Base-by-base conservation (phyloP, 2,888 invertebrate species). In the Harpalus rubripes region DNA sequence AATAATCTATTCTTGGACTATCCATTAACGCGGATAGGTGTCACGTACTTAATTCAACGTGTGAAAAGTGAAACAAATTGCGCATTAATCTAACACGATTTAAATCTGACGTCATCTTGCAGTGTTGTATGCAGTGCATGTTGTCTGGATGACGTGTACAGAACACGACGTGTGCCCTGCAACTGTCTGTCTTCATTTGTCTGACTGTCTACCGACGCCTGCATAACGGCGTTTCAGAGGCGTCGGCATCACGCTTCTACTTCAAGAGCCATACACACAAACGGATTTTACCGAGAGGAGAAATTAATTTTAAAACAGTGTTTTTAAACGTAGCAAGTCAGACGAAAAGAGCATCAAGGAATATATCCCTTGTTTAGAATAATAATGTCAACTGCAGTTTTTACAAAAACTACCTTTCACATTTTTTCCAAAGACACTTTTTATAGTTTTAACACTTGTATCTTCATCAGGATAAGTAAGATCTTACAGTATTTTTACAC, bases 131-230 rank as follows among this genome's bases (percentile, higher is more conserved):
- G 44, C 44, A 52, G 44, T 68, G 15, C 68, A 68, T 63, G 63
- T 12, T 22, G 15, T 59, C 59, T 16, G 12, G 68, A 39, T 32
- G 68, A 26, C 65, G 32, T 22, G 26, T 26, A 68, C 32, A 15
- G 39, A 68, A 68, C 68, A 68, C 68, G 68, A 68, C 68, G 32
- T 39, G 68, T 39, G 68, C 68, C 68, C 68, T 68, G 68, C 68
- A 68, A 39, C 68, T 68, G 68, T 68, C 68, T 68, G 26, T 68
- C 68, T 68, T 68, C 26, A 68, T 68, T 68, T 68, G 68, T 68
- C 68, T 68, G 68, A 6, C 68, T 68, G 68, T 15, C 68, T 12
- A 32, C 68, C 12, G 32, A n/a, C n/a, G 32, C 22, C 22, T 32
- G 32, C 32, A 32, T 32, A 32, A 5, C 5, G 32, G 32, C 32